phyloP scores from a whole-genome alignment of 92 coral and sea anemone genomes.

The Paramuricea clavata region DNA sequence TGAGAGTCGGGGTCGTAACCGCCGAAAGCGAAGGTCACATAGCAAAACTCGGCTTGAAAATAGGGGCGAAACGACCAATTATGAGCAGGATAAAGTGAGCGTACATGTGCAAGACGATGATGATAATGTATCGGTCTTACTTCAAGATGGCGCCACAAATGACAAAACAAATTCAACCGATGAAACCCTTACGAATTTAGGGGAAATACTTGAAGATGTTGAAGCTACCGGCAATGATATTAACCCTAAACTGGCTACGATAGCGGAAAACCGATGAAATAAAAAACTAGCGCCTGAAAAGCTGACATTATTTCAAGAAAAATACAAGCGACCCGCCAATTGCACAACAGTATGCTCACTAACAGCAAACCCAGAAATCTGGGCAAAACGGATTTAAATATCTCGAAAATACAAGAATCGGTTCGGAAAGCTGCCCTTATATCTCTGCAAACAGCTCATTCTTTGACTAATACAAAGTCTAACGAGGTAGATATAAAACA shows the following conservation, averaged over 20 bases:
- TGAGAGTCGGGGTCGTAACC: not conserved
- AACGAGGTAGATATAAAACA: not conserved
- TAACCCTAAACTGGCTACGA: not conserved
- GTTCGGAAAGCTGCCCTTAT: conserved; percentile 4
- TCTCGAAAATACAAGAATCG: conserved; percentile 1
- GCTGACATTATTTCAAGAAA: not conserved
- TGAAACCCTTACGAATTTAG: not conserved
- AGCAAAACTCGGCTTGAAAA: not conserved
- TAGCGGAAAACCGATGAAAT: conserved; percentile 5
- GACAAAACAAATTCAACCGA: not conserved
- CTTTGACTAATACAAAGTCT: not conserved
- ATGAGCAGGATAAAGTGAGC: not conserved
- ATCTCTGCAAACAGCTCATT: not conserved
- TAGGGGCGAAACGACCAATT: not conserved
- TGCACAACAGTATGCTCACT: not conserved
- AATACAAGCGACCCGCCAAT: conserved; percentile 15
- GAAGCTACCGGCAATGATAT: not conserved
- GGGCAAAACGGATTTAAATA: conserved; percentile 3
- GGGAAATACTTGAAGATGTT: not conserved
- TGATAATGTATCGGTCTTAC: not conserved
- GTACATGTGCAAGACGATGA: conserved; percentile 13
- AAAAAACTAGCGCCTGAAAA: conserved; percentile 21
- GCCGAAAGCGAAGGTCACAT: not conserved
- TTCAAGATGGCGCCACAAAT: not conserved
- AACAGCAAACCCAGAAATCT: conserved; percentile 25